Base-by-base conservation (phyloP, 1,140 invertebrate species). In the Arctopsyche grandis region DNA sequence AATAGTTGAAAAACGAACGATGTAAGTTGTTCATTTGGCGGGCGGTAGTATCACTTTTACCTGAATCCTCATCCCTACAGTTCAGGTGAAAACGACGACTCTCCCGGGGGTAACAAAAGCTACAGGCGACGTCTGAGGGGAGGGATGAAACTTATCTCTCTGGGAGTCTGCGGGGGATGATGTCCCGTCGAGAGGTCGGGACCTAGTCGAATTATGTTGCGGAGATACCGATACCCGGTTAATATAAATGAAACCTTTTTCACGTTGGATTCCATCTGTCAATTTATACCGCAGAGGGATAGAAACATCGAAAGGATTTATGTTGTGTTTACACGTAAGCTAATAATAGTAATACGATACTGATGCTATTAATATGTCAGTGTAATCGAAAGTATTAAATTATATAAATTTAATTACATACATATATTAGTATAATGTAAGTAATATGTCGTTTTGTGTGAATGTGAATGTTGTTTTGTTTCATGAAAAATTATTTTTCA, bases 201-300 rank as follows among this genome's bases (percentile, higher is more conserved):
- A 60, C 21, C 21, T 21, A 21, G 56, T 60, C 56, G 56, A 60
- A 60, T 60, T 60, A 60, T 60, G 56, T 60, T 19, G 14, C 56
- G 9, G 5, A 19, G 16, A 21, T 60, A 21, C 21, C 29, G 29
- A 26, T 66, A 29, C 24, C 24, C 22, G 63, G 22, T 66, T 66
- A 66, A 66, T 66, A 66, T 29, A 66, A 66, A 66, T 29, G n/a
- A 66, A 66, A 66, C 63, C 63, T 66, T 66, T 66, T 66, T 66
- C 63, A 29, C 24, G 63, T 66, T 66, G 21, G 63, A 60, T 60
- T 60, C 56, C 5, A 19, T 21, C 56, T 21, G 56, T 60, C 56
- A 60, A 60, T 60, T 60, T 60, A 19, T 60, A 60, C 56, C 5
- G 56, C n/a, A 60, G 16, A 16, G 56, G n/a, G 56, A 19, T 19